Evolutionary conservation across 2,797 vertebrate genomes (phyloP), one percentile per base, ranked within the genome.

Genomic region (Astyanax mexicanus): DNA sequence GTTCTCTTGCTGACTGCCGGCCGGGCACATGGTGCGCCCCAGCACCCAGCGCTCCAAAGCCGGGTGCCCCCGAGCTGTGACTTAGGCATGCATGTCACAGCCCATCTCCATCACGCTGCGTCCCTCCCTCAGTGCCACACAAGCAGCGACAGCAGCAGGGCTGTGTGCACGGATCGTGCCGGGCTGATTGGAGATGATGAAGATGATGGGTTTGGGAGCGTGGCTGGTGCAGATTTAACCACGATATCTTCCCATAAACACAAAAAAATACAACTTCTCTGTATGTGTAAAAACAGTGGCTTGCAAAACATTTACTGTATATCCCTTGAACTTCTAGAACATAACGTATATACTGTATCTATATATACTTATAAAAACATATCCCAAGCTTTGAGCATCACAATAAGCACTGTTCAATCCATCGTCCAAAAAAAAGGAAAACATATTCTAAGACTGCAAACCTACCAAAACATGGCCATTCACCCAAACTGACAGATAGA

Each of bases 61-160:
- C 35, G 42, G 5, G 11, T 52, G 78, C 61, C 75, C 57, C 6
- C n/a, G 25, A 75, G 83, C 69, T 27, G 54, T 4, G 12, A 52
- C 69, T 70, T 71, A 69, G 74, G 74, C 74, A 76, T 70, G 71
- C 77, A 19, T 80, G 83, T 84, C 83, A 80, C 64, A 69, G 64
- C 29, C 21, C 62, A 80, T 83, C 78, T 73, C 25, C 65, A 3
- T 84, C 81, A 69, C 37, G 40, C 69, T 35, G 52, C 61, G 15
- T 69, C 57, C 58, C 52, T 76, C 60, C 61, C 57, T 72, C 54
- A 61, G 61, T 61, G 51, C 70, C 70, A 80, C 65, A 58, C 55
- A 75, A 62, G 52, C 75, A 78, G 58, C 57, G 58, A 19, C 62
- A 38, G 72, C 32, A 52, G 37, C 25, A 54, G 38, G 27, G n/a